Evolutionary conservation across 2,888 invertebrate genomes (phyloP), one percentile per base, ranked within the genome.

Genomic region (Ceramica pisi): DNA sequence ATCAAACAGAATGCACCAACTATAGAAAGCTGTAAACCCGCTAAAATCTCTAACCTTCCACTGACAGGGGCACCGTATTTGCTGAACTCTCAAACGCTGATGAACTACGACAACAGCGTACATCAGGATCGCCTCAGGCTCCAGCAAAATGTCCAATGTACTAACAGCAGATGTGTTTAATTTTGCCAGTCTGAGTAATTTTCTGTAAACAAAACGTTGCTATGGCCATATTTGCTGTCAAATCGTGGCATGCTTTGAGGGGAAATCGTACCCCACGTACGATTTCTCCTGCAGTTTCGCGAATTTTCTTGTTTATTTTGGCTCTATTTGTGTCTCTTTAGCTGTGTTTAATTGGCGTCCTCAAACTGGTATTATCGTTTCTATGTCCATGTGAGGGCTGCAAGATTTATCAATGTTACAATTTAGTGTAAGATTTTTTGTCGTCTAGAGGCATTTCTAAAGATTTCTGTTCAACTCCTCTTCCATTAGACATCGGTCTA

Each of bases 181-280:
- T 67, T 57, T 31, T 4, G 38, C 14, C 10, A 38, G 6, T 41
- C n/a, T 50, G 44, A 55, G 73, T 67, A 67, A 70, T 71, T 57
- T 75, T 35, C 41, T 31, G 67, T 67, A 62, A 53, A 68, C 78
- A 55, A 46, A 60, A n/a, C n/a, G 50, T 21, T 53, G 14, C 19
- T 19, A 19, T 9, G 7, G 46, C 44, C 57, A 62, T 75, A 62
- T 80, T 78, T 74, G 44, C 48, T 19, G 46, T 64, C 50, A n/a
- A 56, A 69, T 64, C 62, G 51, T 79, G 41, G 23, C 46, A 41
- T 9, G 62, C 23, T 67, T 61, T 56, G 26, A 21, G 19, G 19
- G 26, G 10, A 46, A 23, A n/a, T n/a, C n/a, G n/a, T n/a, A n/a
- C n/a, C n/a, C n/a, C n/a, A 41, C 31, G n/a, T 19, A n/a, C 26